phyloP scores from a whole-genome alignment of 1,140 invertebrate species.

The Sitodiplosis mosellana region DNA sequence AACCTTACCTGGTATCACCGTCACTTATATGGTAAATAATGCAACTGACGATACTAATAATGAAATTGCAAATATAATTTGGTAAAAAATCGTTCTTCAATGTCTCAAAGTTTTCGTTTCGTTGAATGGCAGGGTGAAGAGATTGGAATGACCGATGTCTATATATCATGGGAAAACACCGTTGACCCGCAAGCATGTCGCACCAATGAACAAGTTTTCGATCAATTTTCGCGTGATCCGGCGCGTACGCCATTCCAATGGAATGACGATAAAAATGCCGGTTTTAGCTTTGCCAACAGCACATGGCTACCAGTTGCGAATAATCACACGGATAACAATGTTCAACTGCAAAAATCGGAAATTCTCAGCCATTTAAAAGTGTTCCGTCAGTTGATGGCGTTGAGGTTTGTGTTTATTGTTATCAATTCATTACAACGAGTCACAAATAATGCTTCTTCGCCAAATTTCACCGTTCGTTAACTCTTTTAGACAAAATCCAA shows the following conservation, averaged over 20 bases:
- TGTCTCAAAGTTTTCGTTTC: too few relatives aligned
- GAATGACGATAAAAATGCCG: slow-evolving; percentile 32
- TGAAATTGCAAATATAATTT: too few relatives aligned
- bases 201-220: slow-evolving; percentile 5
- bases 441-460: too few relatives aligned
- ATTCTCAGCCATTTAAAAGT: slow-evolving; percentile 1
- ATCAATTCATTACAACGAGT: too few relatives aligned
- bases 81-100: too few relatives aligned
- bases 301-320: slow-evolving; percentile 49
- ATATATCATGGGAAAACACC: slow-evolving; percentile 29
- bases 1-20: slow-evolving; percentile 47
- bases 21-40: slow-evolving; percentile 42
- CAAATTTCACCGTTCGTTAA: too few relatives aligned
- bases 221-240: slow-evolving; percentile 30
- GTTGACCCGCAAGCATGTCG: not conserved
- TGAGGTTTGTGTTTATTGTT: too few relatives aligned
- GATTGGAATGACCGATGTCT: slow-evolving; percentile 44
- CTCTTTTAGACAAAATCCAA: not conserved
- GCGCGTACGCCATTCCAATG: slow-evolving; percentile 49
- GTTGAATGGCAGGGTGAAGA: slow-evolving; percentile 70
- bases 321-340: slow-evolving; percentile 32
- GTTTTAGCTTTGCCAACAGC: slow-evolving; percentile 35
- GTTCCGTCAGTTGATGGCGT: not conserved
- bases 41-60: too few relatives aligned
- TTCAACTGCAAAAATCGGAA: slow-evolving; percentile 22